Base-by-base conservation (phyloP, 2,113 vertebrate species). In the Chloropsis cyanopogon region DNA sequence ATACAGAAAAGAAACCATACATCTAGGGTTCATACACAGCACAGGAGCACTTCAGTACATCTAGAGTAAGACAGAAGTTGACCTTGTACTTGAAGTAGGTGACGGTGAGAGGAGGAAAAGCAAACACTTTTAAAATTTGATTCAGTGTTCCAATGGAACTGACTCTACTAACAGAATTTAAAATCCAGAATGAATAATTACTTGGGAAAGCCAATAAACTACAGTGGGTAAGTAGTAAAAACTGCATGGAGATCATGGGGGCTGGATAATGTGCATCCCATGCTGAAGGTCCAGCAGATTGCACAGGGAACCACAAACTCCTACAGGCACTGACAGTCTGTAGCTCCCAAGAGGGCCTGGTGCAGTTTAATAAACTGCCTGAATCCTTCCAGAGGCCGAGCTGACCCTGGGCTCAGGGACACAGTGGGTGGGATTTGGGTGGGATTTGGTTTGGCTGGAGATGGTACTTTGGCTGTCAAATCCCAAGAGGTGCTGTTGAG, bases 1-100 rank as follows among this genome's bases (percentile, higher is more conserved):
- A 97, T 98, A 93, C 85, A 91, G 82, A 95, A 94, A 91, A 95
- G 97, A 95, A 95, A 91, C 68, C 77, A 78, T 94, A 97, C 86
- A 93, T 24, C 81, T 86, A 56, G 9, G 96, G 79, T 79, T 90
- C 24, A 49, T 91, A 96, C 94, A 97, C 96, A 97, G 96, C 97
- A 97, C 42, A 6, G 94, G 63, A 97, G 94, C 88, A 93, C 91
- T 80, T 79, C 80, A 71, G 84, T 50, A 82, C 72, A 90, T 50
- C 91, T 16, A 86, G 82, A 88, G 12, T 75, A 87, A 95, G 60
- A 96, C 90, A 94, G 29, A 82, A 94, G 78, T 84, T 70, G 61
- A 79, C 80, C 50, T 88, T 86, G 82, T 75, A 92, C 94, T 68
- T 87, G 54, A 88, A 92, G 82, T 29, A 76, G 70, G 42, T 56